Base-by-base conservation (phyloP, 2,113 vertebrate genomes). In the Riparia riparia region DNA sequence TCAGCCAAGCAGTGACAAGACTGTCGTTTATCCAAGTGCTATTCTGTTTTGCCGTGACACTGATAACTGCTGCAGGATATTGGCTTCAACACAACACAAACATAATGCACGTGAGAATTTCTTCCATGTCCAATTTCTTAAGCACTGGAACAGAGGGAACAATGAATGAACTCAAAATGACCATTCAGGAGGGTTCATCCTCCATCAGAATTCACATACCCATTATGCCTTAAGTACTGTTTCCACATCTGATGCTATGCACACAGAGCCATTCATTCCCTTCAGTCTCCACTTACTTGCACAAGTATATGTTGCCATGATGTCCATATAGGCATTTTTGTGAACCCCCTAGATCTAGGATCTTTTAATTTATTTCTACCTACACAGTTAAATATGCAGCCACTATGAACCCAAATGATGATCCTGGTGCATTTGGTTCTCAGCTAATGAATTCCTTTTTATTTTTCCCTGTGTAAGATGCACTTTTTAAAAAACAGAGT, bases 401-500 rank as follows among this genome's bases (percentile, higher is more conserved):
- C 21, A 70, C 37, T 53, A 18, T 4, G 20, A 45, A 82, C 17
- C 16, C 26, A 83, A 86, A 44, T 24, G 0, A 39, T 17, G 17
- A 14, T 86, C 28, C 58, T 82, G 0, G 0, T 1, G 2, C 31
- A 87, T 49, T 26, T 84, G 31, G 25, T 21, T 34, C 39, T 65
- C 71, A 89, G 7, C 41, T 61, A 50, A 39, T 22, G 0, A 60
- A 78, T 32, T 41, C 15, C 10, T 76, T 72, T 93, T 51, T 58
- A 54, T 78, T 92, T 86, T 81, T 6, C 15, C 44, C 25, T 12
- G 4, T 34, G 24, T 65, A 57, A 92, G 64, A 78, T 3, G 57
- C 0, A 9, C 1, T 0, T 9, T 21, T 17, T 37, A 18, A 3
- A 11, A 1, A 54, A 41, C 7, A 32, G 17, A 37, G 13, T 64